phyloP scores from a whole-genome alignment of 2,113 vertebrate genomes.

The Pseudopipra pipra region DNA sequence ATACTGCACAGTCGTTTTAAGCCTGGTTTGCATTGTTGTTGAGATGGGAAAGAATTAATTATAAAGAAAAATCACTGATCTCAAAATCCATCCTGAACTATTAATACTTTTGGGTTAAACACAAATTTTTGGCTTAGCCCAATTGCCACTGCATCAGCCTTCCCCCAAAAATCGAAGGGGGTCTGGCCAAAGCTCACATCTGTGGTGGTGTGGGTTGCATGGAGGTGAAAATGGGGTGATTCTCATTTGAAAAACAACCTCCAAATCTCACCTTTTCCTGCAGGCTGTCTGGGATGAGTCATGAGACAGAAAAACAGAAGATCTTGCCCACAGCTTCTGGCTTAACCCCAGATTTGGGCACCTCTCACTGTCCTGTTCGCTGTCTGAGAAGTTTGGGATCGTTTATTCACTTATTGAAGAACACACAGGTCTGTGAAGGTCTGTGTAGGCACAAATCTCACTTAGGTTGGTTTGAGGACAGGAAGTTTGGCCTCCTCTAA shows the following conservation, averaged over 20 bases:
- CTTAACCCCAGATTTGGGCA: neutral
- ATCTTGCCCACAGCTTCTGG: neutral
- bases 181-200: neutral
- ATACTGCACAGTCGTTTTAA: neutral
- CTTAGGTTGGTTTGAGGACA: neutral
- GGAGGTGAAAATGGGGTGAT: neutral
- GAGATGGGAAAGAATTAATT: neutral
- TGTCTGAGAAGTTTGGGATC: neutral
- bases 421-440: neutral
- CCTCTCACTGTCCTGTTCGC: neutral
- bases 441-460: neutral
- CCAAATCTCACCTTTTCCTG: neutral
- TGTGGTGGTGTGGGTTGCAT: neutral
- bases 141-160: neutral
- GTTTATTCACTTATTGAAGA: neutral
- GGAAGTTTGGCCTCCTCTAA: neutral
- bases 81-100: neutral
- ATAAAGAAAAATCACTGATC: neutral
- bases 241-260: neutral
- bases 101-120: accelerated
- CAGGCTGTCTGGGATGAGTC: neutral
- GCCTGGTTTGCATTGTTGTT: neutral
- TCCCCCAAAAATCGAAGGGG: accelerated
- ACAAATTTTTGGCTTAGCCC: accelerated
- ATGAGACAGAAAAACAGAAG: neutral